Percentiles rank a stretch among this genome's conserved stretches.
These are phyloP conservation scores for Drosophila grimshawi DNA, from an alignment of 1,140 invertebrate genomes.

Conservation along the genomic window DNA sequence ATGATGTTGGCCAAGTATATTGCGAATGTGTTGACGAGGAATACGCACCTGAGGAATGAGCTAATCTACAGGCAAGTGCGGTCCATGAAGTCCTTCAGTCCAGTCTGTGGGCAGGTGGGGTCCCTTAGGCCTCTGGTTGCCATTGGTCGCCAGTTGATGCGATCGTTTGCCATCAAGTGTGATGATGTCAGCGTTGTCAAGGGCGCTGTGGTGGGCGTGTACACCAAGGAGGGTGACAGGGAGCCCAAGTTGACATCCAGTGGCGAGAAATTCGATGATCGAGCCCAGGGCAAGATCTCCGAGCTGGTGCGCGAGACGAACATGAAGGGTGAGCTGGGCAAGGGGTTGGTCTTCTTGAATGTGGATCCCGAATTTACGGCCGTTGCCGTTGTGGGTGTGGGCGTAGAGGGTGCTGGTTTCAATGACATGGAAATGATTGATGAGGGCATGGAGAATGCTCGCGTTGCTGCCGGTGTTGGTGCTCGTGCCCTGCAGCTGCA, in stretches of 20 bases:
- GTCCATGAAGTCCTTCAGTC: not conserved
- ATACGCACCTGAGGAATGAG: slow-evolving; percentile 10
- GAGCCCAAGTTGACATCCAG: slow-evolving; percentile 75
- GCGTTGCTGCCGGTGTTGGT: slow-evolving; percentile 86
- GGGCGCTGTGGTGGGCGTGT: slow-evolving; percentile 84
- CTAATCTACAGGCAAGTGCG: slow-evolving; percentile 15
- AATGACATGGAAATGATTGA: slow-evolving; percentile 89
- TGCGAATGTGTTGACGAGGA: not conserved
- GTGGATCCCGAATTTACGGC: slow-evolving; percentile 87
- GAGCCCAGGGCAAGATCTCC: slow-evolving; percentile 76
- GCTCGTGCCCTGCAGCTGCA: slow-evolving; percentile 86
- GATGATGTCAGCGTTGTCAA: slow-evolving; percentile 55
- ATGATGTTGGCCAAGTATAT: slow-evolving; percentile 37
- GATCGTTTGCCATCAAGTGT: slow-evolving; percentile 19
- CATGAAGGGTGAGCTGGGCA: slow-evolving; percentile 84
- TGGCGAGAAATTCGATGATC: slow-evolving; percentile 84
- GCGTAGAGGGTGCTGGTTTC: slow-evolving; percentile 87
- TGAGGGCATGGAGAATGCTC: slow-evolving; percentile 86
- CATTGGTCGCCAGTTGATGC: not conserved
- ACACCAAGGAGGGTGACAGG: slow-evolving; percentile 76
- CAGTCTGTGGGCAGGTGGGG: not conserved
- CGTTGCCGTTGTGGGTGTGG: slow-evolving; percentile 89
- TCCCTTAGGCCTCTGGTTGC: not conserved
- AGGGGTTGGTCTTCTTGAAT: slow-evolving; percentile 87
- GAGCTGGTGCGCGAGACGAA: slow-evolving; percentile 71